phyloP scores from a whole-genome alignment of 2,888 invertebrate genomes.

The Nomada ferruginata region DNA sequence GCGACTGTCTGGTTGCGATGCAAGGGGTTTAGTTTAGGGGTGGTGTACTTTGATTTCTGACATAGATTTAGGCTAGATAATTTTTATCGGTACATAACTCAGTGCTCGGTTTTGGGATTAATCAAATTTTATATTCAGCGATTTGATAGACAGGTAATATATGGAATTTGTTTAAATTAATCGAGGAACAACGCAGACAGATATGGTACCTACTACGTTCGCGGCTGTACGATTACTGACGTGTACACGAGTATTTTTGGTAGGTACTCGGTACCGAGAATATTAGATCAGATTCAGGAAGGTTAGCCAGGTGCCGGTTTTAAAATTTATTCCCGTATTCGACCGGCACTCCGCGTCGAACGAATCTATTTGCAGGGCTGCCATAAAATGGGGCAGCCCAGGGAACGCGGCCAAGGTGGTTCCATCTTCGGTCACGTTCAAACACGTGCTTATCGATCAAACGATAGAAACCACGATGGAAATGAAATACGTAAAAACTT shows the following conservation, averaged over 20 bases:
- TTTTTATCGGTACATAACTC: no score
- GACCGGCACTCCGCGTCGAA: conserved; percentile 19
- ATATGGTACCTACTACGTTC: background rate
- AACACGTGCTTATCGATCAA: conserved; percentile 4
- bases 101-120: no score
- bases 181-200: no score
- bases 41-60: no score
- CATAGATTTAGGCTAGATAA: no score
- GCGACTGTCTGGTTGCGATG: background rate
- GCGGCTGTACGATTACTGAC: background rate
- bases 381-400: conserved; percentile 12
- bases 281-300: conserved; percentile 1
- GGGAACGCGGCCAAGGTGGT: conserved; percentile 51
- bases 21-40: no score
- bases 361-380: conserved; percentile 38
- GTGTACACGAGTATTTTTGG: background rate
- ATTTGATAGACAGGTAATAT: background rate
- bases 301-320: background rate
- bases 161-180: no score
- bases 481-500: no score
- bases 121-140: background rate
- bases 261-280: background rate
- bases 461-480: background rate
- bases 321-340: conserved; percentile 29
- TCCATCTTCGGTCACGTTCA: conserved; percentile 25